Percentiles rank a stretch among this genome's conserved stretches.
Conservation (phyloP, 2,113 vertebrate genomes). For the Corvus cornix region DNA sequence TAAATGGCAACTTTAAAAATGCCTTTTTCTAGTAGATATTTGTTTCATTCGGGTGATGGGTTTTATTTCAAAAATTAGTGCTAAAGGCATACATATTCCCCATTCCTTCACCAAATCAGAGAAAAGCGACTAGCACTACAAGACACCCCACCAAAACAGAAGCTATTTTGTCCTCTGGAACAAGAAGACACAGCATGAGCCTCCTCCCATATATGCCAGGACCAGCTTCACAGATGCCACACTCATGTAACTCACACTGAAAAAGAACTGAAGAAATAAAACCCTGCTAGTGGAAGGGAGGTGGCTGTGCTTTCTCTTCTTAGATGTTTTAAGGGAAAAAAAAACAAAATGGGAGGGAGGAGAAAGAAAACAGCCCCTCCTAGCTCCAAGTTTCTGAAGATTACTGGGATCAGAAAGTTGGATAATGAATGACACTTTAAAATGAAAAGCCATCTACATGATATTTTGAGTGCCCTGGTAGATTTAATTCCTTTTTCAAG, state of each 20-base stretch:
- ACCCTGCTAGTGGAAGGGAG: neutral
- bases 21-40: neutral
- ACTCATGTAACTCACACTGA: neutral
- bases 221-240: neutral
- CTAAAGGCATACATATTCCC: neutral
- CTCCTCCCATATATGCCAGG: neutral
- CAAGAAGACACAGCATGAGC: neutral
- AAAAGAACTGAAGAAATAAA: neutral
- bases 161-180: neutral
- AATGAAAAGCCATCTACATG: neutral
- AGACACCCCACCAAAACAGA: neutral
- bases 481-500: conserved; percentile 16
- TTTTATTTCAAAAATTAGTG: neutral
- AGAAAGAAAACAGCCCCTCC: neutral
- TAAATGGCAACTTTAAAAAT: neutral
- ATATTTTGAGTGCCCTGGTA: neutral
- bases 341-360: rapidly evolving
- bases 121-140: neutral
- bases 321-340: neutral
- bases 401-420: conserved; percentile 20
- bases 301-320: neutral
- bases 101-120: neutral
- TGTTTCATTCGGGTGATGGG: neutral
- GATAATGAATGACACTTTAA: conserved; percentile 17
- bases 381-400: neutral